phyloP scores from a whole-genome alignment of 2,797 vertebrate genomes.

The Phataginus tetradactyla region DNA sequence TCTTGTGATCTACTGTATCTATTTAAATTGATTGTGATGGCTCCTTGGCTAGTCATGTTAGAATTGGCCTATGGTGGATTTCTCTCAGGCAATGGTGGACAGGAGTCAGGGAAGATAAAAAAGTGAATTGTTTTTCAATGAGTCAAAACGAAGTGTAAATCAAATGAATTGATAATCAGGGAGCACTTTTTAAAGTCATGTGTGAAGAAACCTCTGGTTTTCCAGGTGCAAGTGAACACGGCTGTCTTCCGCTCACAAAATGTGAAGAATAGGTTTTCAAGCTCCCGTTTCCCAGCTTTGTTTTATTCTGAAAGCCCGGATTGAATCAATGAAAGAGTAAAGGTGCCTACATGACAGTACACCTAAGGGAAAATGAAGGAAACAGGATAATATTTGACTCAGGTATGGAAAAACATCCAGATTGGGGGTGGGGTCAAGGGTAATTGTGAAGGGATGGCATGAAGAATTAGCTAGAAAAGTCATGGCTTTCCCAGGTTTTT shows the following conservation, averaged over 20 bases:
- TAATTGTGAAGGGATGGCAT: neutral
- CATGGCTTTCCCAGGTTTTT: neutral
- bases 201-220: neutral
- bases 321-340: slow-evolving; percentile 3
- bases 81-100: neutral
- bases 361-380: slow-evolving; percentile 11
- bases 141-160: neutral
- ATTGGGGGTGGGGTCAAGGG: neutral
- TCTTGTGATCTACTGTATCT: neutral
- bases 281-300: neutral
- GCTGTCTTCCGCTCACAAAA: neutral
- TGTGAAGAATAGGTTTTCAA: neutral
- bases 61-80: neutral
- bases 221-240: neutral
- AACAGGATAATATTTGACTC: neutral
- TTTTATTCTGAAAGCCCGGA: slow-evolving; percentile 37
- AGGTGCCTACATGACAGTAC: neutral
- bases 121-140: neutral
- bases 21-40: neutral
- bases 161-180: neutral
- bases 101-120: neutral
- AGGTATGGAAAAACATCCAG: neutral
- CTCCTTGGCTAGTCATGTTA: neutral
- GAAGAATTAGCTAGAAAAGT: neutral
- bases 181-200: neutral